Evolutionary conservation across 1,140 invertebrate species (phyloP), one percentile per base, ranked within the genome.

Genomic region (Caenorhabditis inopinata): DNA sequence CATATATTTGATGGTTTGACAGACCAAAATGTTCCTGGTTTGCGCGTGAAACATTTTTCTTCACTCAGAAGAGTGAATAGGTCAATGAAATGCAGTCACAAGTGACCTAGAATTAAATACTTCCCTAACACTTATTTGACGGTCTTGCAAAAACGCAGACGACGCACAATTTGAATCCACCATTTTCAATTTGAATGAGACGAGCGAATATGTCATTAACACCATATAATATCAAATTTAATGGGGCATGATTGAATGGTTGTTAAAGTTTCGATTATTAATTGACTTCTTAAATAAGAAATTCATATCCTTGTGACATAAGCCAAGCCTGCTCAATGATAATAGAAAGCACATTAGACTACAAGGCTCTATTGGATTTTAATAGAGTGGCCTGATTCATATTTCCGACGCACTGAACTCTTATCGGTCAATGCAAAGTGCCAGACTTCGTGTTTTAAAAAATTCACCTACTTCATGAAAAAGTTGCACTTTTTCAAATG

Each of bases 21-120:
- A 68, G 58, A 68, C 58, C 58, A 32, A 68, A 68, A 68, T 68
- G 58, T 68, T 68, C 58, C 58, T 38, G 32, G 32, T 68, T 42
- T 9, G 11, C 32, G 58, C 32, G 58, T 38, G 32, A 38, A 68
- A 68, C 32, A 21, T 42, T 42, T 68, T 42, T 38, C 12, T 68
- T 11, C 2, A 21, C 5, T 9, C 4, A 12, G n/a, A 9, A 38
- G n/a, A 11, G 32, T 5, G 58, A 29, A 53, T 25, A 53, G 49
- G 49, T 25, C 49, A 53, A 53, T 27, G 49, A 53, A 9, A 27
- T 18, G 23, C 9, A 53, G 12, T 25, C 49, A 53, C 49, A 53
- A 25, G 16, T 53, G 49, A 25, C 49, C 49, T 53, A 18, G 23
- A 53, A 53, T 53, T 25, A 25, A 53, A 53, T 25, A 25, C 23